Conservation (phyloP, 2,797 vertebrate species). For the Moxostoma hubbsi region DNA sequence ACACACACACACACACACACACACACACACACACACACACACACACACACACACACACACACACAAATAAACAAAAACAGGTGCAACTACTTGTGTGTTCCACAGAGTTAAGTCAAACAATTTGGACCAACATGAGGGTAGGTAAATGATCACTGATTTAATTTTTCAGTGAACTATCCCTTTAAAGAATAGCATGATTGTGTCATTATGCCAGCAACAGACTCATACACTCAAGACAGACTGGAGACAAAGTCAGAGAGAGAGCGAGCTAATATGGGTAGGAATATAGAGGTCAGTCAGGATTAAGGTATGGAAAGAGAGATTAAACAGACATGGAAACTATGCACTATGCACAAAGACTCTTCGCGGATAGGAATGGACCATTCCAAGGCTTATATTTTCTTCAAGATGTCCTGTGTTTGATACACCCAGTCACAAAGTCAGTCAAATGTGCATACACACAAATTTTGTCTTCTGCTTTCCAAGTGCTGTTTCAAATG, state of each 20-base stretch:
- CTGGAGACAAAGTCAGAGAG: background rate
- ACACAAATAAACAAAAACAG: too few relatives aligned
- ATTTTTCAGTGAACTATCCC: too few relatives aligned
- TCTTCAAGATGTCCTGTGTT: constrained; percentile 35
- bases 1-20: background rate
- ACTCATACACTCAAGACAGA: constrained; percentile 1
- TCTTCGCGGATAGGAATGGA: constrained; percentile 45
- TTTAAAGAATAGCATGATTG: background rate
- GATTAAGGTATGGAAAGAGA: constrained; percentile 67
- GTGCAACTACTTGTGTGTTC: too few relatives aligned
- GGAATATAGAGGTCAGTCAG: constrained; percentile 2
- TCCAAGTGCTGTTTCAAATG: constrained; percentile 42
- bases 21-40: too few relatives aligned
- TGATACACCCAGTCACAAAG: constrained; percentile 15
- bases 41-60: too few relatives aligned
- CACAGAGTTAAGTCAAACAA: too few relatives aligned
- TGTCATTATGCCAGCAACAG: background rate
- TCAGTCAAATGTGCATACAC: constrained; percentile 17
- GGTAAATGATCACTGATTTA: too few relatives aligned
- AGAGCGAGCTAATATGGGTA: constrained; percentile 10
- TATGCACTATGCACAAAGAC: constrained; percentile 49
- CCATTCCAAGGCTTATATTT: constrained; percentile 24
- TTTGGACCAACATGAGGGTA: too few relatives aligned
- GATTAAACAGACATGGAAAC: constrained; percentile 59
- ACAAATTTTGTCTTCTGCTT: constrained; percentile 18